Base-by-base conservation (phyloP, 2,113 vertebrate genomes). In the Podocnemis expansa region DNA sequence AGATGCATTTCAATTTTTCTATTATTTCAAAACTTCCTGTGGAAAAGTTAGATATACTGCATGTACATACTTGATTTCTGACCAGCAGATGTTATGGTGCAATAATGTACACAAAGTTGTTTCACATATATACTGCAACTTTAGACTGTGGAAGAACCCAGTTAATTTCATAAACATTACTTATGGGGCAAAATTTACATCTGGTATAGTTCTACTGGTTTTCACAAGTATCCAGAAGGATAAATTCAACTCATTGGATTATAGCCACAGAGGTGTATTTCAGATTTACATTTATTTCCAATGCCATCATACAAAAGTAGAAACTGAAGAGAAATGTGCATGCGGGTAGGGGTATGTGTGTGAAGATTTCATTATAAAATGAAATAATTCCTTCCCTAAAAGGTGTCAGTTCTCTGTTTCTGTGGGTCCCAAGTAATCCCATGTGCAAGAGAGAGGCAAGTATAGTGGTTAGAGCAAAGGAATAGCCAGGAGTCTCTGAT, bases 41-140 rank as follows among this genome's bases (percentile, higher is more conserved):
- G 85, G 10, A 80, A 52, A 88, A 88, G 2, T 11, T 49, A 83
- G 14, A 17, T 5, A 47, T 5, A 16, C 60, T 27, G 34, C 56
- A 81, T 27, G 29, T 56, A 60, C 17, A 1, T 10, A 2, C 14
- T 58, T 58, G 43, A 54, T 85, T 78, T 29, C 0, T n/a, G 34
- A 5, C 54, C 79, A 45, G 13, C 13, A 80, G 43, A 41, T n/a
- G 45, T 0, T 10, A 5, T 17, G 63, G 49, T 25, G n/a, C 43
- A 70, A 22, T 7, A 56, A 41, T 29, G 7, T 0, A 2, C 16
- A 2, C 25, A 56, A 55, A 27, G 45, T 43, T n/a, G 19, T 0
- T 38, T 29, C 78, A 78, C 6, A 60, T 12, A 80, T 81, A 22
- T 52, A 34, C 10, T 89, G 63, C 55, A 86, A 49, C 3, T 2